Percentiles rank a stretch among this genome's conserved stretches.
phyloP scores from a whole-genome alignment of 2,113 vertebrate genomes.

The Sinocyclocheilus anshuiensis region DNA sequence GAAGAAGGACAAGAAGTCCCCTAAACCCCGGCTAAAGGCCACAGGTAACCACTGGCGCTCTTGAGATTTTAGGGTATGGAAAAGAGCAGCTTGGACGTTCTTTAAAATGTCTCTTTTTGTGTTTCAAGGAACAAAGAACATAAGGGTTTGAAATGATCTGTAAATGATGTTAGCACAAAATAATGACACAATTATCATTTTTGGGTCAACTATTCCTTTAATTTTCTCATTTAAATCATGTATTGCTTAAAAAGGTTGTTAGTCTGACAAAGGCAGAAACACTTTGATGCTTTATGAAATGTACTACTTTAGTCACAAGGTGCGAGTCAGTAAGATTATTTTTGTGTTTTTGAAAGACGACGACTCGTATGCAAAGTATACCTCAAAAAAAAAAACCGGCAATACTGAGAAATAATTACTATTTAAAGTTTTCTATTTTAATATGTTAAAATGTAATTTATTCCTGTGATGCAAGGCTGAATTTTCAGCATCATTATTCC shows the following conservation, averaged over 20 bases:
- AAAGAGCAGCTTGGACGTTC: no score
- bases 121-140: not conserved
- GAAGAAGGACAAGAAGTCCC: constrained; percentile 98
- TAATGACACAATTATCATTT: not conserved
- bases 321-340: not conserved
- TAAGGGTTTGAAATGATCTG: not conserved
- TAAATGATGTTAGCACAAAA: not conserved
- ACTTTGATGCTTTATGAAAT: not conserved
- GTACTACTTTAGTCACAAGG: no score
- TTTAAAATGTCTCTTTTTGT: not conserved
- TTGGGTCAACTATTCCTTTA: not conserved
- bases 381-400: no score
- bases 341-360: no score
- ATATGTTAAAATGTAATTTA: no score
- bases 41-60: constrained; percentile 79
- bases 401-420: no score
- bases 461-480: no score
- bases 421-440: no score
- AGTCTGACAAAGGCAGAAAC: not conserved
- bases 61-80: not conserved
- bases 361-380: no score
- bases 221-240: not conserved
- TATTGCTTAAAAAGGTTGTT: not conserved
- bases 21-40: constrained; percentile 97
- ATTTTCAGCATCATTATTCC: no score